These are phyloP conservation scores for Listronotus oregonensis DNA, from an alignment of 1,140 invertebrate genomes.

Conservation along the genomic window DNA sequence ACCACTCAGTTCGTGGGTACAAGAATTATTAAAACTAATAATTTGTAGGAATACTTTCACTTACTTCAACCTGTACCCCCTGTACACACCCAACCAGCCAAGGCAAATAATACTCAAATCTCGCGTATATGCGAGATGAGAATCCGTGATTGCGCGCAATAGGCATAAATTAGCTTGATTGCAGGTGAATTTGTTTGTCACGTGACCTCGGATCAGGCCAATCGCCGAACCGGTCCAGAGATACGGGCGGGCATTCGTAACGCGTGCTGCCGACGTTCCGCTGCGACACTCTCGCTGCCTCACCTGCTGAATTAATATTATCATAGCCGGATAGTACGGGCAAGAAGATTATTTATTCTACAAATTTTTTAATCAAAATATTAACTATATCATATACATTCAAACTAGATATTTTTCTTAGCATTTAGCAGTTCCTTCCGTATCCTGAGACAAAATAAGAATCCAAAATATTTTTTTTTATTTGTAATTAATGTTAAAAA, in stretches of 20 bases:
- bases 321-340: too few species aligned
- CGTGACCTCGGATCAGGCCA: slow-evolving; percentile 5
- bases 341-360: too few species aligned
- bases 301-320: slow-evolving; percentile 12
- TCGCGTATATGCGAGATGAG: slow-evolving; percentile 1
- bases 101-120: slow-evolving; percentile 3
- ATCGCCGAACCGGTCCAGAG: background rate
- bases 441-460: too few species aligned
- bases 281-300: background rate
- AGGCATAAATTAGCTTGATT: slow-evolving; percentile 18
- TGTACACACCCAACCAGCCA: background rate
- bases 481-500: too few species aligned
- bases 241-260: slow-evolving; percentile 1
- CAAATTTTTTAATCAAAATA: too few species aligned
- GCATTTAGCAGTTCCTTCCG: too few species aligned
- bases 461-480: too few species aligned
- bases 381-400: too few species aligned
- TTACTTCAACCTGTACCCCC: background rate
- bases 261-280: slow-evolving; percentile 13
- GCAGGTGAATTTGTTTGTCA: slow-evolving; percentile 17
- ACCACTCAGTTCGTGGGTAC: too few species aligned
- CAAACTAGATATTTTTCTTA: too few species aligned
- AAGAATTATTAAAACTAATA: too few species aligned
- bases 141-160: slow-evolving; percentile 16
- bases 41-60: background rate